Evolutionary conservation across 2,888 invertebrate species (phyloP).

Genomic region (Galerucella nymphaeae): DNA sequence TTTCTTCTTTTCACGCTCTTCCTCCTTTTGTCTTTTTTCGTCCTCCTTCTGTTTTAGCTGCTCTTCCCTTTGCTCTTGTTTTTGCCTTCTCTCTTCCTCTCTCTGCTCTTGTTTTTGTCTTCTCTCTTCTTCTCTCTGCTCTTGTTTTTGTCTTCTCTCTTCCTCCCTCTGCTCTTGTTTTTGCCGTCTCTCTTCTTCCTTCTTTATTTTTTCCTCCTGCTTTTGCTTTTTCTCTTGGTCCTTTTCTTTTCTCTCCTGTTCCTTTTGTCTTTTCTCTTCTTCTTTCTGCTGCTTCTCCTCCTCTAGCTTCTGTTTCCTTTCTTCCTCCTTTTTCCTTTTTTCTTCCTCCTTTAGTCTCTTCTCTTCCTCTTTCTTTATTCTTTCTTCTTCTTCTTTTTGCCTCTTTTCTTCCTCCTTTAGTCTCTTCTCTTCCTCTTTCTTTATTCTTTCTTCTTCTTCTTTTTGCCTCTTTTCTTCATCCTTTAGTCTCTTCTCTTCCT

Average conservation of each 20-base stretch:
- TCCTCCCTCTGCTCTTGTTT: conserved; percentile 4
- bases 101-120: not conserved
- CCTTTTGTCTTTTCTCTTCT: not conserved
- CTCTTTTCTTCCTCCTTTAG: not conserved
- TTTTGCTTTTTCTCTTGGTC: not conserved
- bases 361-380: not conserved
- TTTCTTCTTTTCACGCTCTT: not conserved
- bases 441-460: not conserved
- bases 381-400: not conserved
- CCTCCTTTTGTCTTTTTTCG: not conserved
- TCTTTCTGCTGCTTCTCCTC: conserved; percentile 8
- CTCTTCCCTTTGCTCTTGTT: not conserved
- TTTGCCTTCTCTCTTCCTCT: not conserved
- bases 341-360: not conserved
- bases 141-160: conserved; percentile 2
- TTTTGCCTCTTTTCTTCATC: not conserved
- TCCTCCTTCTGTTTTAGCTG: not conserved
- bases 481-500: not conserved
- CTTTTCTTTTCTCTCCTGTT: not conserved
- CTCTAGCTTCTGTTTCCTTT: not conserved
- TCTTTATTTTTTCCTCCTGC: not conserved
- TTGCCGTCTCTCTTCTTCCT: not conserved
- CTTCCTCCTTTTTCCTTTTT: not conserved
- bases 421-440: not conserved
- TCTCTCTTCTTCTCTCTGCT: not conserved